Evolutionary conservation across 2,797 vertebrate species (phyloP), one percentile per base, ranked within the genome.

Genomic region (Uromys caudimaculatus): DNA sequence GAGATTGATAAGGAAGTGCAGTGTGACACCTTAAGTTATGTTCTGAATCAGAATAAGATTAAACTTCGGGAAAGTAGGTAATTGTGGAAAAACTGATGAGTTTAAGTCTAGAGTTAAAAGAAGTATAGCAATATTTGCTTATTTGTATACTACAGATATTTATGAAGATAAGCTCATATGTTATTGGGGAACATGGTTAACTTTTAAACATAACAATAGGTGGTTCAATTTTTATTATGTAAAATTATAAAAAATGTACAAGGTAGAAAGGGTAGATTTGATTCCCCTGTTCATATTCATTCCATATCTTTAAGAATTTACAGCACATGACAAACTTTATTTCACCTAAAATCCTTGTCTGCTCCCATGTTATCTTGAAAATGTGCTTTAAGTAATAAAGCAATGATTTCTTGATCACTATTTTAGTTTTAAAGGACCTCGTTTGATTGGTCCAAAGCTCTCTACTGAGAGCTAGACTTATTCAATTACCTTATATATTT

Each of bases 391-490:
- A 79, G 54, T 52, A 54, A 52, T 24, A 4, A n/a, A 81, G 27
- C 9, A 89, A 69, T 4, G 81, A 89, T 41, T 56, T 88, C 3
- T 35, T 82, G 8, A 64, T 62, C 3, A 38, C 47, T 89, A 54
- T 64, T 78, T 93, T 89, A 47, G 13, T 64, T 85, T 93, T 54
- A 52, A 91, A n/a, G 10, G 0, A 75, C 1, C 52, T 90, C n/a
- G 77, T 90, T 60, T 95, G n/a, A 56, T 85, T 90, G 21, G 11
- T 56, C 93, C 47, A 67, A 6, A 90, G 17, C n/a, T 95, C n/a
- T 92, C 10, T 32, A 8, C 14, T 54, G 60, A 89, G 73, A 38
- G 16, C 21, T 38, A 3, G 41, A 21, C 62, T 64, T 95, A 47
- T 56, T 41, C 79, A 38, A 78, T 3, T 27, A 64, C 3, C 10